phyloP scores from a whole-genome alignment of 2,888 invertebrate species.

The Orthosia gothica region DNA sequence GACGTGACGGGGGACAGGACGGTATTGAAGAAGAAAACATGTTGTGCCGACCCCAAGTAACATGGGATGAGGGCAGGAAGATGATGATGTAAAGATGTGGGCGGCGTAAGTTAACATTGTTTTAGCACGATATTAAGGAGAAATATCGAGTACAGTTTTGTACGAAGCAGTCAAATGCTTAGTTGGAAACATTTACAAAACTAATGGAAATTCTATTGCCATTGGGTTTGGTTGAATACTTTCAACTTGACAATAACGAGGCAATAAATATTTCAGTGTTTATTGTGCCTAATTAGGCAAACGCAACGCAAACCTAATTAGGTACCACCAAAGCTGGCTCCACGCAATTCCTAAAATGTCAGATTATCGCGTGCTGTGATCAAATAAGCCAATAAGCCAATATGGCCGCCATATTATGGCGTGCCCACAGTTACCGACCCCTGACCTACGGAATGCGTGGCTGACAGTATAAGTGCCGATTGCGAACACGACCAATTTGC shows the following conservation, averaged over 20 bases:
- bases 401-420: background rate
- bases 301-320: conserved; percentile 26
- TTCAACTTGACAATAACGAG: conserved; percentile 14
- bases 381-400: conserved; percentile 22
- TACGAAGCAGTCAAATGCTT: background rate
- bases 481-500: conserved; percentile 62
- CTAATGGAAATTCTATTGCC: too few relatives aligned
- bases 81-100: too few relatives aligned
- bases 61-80: too few relatives aligned
- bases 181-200: background rate
- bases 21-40: too few relatives aligned
- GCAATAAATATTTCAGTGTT: conserved; percentile 30
- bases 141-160: too few relatives aligned
- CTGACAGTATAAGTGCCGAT: conserved; percentile 62
- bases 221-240: background rate
- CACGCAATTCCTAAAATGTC: conserved; percentile 41
- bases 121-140: background rate
- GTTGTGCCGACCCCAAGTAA: too few relatives aligned
- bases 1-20: too few relatives aligned
- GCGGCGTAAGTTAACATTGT: too few relatives aligned
- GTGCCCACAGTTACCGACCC: conserved; percentile 50
- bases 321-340: conserved; percentile 4
- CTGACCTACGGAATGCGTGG: conserved; percentile 68
- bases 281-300: conserved; percentile 32
- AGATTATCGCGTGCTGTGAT: conserved; percentile 46